Conservation (phyloP, 2,797 vertebrate species). For the Intellagama lesueurii region DNA sequence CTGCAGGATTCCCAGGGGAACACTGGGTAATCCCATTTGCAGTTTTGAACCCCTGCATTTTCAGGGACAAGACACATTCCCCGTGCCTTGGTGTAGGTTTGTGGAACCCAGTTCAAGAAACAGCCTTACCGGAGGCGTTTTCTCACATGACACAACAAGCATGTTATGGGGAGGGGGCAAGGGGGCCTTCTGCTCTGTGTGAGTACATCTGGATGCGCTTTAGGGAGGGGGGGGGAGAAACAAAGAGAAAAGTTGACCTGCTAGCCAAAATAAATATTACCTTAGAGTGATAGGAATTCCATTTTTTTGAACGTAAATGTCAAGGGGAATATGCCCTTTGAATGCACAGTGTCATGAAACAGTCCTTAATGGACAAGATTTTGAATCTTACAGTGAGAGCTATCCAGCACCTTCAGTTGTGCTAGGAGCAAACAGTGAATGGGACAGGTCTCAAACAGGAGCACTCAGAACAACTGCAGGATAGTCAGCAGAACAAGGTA, state of each 20-base stretch:
- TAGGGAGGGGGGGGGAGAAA: background rate
- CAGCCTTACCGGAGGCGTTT: background rate
- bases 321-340: background rate
- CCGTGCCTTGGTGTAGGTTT: background rate
- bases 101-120: background rate
- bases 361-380: background rate
- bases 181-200: background rate
- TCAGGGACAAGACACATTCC: background rate
- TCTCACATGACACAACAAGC: background rate
- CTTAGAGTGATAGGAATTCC: no score
- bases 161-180: background rate
- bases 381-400: background rate
- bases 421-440: background rate
- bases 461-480: background rate
- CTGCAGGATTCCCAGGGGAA: background rate
- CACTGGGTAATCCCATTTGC: background rate
- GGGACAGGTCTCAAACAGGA: background rate
- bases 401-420: background rate
- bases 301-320: background rate
- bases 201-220: background rate
- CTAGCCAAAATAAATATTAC: background rate
- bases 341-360: background rate
- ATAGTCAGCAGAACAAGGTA: rapidly evolving
- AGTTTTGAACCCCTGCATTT: background rate
- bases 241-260: background rate